Evolutionary conservation across 2,888 invertebrate species (phyloP).

Genomic region (Drosophila planitibia): DNA sequence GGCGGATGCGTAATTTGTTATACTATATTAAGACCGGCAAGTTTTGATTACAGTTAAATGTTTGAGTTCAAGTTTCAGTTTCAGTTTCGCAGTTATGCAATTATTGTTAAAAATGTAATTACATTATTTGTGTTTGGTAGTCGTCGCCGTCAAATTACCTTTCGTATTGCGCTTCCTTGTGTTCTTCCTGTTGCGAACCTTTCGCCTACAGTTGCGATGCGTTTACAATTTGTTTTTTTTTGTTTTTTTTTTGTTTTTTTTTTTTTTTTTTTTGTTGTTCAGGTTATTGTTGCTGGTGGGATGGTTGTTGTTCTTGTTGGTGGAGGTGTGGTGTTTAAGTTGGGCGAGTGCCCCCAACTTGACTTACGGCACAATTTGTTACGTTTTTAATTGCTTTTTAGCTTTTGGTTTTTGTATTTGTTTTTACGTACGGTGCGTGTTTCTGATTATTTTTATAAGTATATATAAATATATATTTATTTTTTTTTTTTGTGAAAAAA

Average conservation of each 20-base stretch:
- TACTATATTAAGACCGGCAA: neutral
- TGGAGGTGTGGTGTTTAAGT: conserved; percentile 23
- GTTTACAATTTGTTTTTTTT: neutral
- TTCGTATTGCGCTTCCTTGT: conserved; percentile 28
- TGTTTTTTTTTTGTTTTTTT: conserved; percentile 9
- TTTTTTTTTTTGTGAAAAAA: neutral
- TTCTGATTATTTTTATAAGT: neutral
- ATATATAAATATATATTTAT: neutral
- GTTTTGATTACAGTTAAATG: neutral
- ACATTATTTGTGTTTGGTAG: conserved; percentile 29
- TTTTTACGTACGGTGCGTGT: conserved; percentile 6
- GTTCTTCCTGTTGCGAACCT: conserved; percentile 20
- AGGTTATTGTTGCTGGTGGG: conserved; percentile 15
- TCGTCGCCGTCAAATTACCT: conserved; percentile 56
- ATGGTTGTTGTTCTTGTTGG: conserved; percentile 4
- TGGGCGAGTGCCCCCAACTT: conserved; percentile 73
- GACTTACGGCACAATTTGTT: conserved; percentile 75
- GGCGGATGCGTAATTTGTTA: conserved; percentile 31
- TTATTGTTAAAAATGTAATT: conserved; percentile 28
- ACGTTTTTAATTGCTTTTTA: conserved; percentile 74
- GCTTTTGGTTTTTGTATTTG: conserved; percentile 42
- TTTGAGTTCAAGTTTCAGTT: conserved; percentile 32
- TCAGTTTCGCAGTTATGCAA: conserved; percentile 2
- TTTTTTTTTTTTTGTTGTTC: conserved; percentile 10
- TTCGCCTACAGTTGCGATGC: conserved; percentile 15